Conservation (phyloP, 2,888 invertebrate species). For the Augiades crinisus region DNA sequence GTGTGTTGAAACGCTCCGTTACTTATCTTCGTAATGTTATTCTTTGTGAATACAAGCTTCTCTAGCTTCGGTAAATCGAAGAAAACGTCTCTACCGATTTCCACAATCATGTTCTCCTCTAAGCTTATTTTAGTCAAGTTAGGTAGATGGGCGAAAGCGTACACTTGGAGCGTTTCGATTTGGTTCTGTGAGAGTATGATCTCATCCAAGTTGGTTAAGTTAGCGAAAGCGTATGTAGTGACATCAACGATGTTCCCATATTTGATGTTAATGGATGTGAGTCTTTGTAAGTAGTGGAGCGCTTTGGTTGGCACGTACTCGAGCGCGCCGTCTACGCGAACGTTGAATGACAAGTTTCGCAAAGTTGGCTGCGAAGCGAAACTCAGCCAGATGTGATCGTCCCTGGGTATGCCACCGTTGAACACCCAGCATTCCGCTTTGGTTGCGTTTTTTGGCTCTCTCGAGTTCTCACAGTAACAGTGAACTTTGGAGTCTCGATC, state of each 20-base stretch:
- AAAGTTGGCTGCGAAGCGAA: slow-evolving; percentile 87
- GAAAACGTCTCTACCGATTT: slow-evolving; percentile 88
- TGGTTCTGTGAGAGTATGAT: slow-evolving; percentile 86
- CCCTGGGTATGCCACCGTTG: slow-evolving; percentile 83
- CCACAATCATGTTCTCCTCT: slow-evolving; percentile 88
- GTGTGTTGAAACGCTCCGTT: slow-evolving; percentile 91
- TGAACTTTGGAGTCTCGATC: slow-evolving; percentile 81
- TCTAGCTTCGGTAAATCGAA: slow-evolving; percentile 86
- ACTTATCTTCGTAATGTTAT: slow-evolving; percentile 91
- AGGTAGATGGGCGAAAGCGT: slow-evolving; percentile 87
- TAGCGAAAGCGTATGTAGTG: slow-evolving; percentile 87
- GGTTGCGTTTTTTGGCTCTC: slow-evolving; percentile 80
- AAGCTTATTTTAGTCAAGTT: slow-evolving; percentile 86
- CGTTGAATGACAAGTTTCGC: slow-evolving; percentile 86
- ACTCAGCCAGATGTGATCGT: slow-evolving; percentile 88
- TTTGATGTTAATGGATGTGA: slow-evolving; percentile 85
- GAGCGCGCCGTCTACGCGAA: slow-evolving; percentile 85
- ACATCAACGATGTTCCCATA: slow-evolving; percentile 87
- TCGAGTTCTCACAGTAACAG: slow-evolving; percentile 85
- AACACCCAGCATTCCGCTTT: slow-evolving; percentile 91
- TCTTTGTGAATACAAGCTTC: slow-evolving; percentile 90
- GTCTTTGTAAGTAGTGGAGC: slow-evolving; percentile 83
- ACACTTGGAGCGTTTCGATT: slow-evolving; percentile 84
- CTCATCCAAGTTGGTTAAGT: slow-evolving; percentile 85
- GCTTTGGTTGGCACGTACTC: slow-evolving; percentile 87